These are phyloP conservation scores for Lasiurus borealis DNA, from an alignment of 2,113 vertebrate genomes.

Conservation along the genomic window DNA sequence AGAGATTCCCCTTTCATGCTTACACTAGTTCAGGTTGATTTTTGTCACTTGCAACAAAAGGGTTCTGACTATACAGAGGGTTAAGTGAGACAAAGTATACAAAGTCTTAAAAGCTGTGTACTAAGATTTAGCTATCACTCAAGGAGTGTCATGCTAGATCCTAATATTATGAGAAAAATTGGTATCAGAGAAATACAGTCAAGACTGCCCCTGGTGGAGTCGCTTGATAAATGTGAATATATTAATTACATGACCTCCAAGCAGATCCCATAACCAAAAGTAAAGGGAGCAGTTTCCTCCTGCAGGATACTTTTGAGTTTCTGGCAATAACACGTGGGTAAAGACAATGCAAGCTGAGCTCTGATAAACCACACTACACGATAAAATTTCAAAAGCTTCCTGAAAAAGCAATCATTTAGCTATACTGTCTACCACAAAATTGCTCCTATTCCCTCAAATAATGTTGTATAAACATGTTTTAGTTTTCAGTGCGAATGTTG, in stretches of 20 bases:
- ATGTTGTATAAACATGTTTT: slow-evolving; percentile 8
- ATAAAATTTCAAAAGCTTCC: background rate
- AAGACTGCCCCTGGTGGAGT: background rate
- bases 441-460: background rate
- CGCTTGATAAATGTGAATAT: background rate
- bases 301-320: background rate
- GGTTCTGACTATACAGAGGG: background rate
- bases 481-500: background rate
- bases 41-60: background rate
- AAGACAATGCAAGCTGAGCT: background rate
- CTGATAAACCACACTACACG: background rate
- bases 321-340: background rate
- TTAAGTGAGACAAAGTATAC: background rate
- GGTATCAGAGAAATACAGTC: background rate
- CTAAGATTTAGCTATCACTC: background rate
- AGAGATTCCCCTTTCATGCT: background rate
- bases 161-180: background rate
- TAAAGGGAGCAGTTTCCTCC: background rate
- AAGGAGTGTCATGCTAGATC: background rate
- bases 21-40: background rate
- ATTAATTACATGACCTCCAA: background rate
- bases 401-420: background rate
- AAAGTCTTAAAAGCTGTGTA: background rate
- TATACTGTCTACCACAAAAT: background rate
- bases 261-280: background rate